Evolutionary conservation across 1,140 invertebrate species (phyloP).

Genomic region (Drosophila ogumai): DNA sequence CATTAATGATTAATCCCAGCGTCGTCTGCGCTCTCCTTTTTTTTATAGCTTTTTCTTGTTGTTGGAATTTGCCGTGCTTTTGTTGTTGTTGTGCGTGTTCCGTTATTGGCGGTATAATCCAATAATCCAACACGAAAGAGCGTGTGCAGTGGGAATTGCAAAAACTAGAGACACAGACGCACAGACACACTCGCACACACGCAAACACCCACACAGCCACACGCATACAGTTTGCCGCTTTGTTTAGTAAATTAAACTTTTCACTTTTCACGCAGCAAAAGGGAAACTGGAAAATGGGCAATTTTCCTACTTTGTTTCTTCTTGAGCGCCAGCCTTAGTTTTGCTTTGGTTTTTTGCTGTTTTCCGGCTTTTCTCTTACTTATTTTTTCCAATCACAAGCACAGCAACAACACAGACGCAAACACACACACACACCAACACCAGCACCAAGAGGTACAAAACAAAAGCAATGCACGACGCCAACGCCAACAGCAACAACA

Average conservation of each 20-base stretch:
- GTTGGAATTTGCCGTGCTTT: conserved; percentile 14
- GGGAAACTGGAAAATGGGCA: conserved; percentile 47
- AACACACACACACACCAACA: conserved; percentile 16
- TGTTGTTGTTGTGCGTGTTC: conserved; percentile 38
- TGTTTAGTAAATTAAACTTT: conserved; percentile 83
- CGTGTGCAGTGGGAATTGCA: conserved; percentile 75
- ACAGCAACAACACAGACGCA: conserved; percentile 32
- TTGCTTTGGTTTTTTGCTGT: conserved; percentile 30
- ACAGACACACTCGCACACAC: conserved; percentile 30
- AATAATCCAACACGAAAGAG: conserved; percentile 81
- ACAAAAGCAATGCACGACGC: conserved; percentile 45
- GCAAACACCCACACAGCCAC: conserved; percentile 35
- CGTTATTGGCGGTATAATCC: conserved; percentile 79
- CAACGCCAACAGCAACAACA: conserved; percentile 39
- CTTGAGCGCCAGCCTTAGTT: conserved; percentile 1
- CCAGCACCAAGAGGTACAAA: conserved; percentile 24
- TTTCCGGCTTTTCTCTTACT: conserved; percentile 37
- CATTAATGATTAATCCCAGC: conserved; percentile 49
- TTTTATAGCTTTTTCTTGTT: conserved; percentile 34
- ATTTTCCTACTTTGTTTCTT: conserved; percentile 47
- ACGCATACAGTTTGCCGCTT: conserved; percentile 54
- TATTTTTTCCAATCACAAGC: conserved; percentile 41
- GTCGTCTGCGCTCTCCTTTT: conserved; percentile 40
- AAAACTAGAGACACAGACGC: conserved; percentile 67
- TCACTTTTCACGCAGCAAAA: conserved; percentile 68